Evolutionary conservation across 2,113 vertebrate genomes (phyloP).

Genomic region (Sisor rabdophorus): DNA sequence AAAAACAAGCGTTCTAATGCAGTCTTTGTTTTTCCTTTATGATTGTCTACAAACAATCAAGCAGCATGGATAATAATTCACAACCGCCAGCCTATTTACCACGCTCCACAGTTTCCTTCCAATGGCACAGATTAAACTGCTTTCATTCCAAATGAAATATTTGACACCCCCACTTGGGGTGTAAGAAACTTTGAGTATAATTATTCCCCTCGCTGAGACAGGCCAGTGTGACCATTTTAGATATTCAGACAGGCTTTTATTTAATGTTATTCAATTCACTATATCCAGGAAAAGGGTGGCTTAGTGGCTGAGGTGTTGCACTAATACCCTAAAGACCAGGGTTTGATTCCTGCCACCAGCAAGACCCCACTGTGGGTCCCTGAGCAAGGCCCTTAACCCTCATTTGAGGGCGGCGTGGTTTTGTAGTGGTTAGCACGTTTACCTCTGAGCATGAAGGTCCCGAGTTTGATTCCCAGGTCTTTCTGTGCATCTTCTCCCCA

Average conservation of each 20-base stretch:
- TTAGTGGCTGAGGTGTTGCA: no score
- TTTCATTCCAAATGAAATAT: slow-evolving; percentile 26
- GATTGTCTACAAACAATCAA: slow-evolving; percentile 18
- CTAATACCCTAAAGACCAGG: no score
- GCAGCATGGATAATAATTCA: slow-evolving; percentile 25
- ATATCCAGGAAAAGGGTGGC: no score
- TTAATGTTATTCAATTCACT: not conserved
- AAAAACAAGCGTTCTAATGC: slow-evolving; percentile 12
- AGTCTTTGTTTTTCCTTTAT: slow-evolving; percentile 15
- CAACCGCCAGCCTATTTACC: not conserved
- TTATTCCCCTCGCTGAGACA: not conserved
- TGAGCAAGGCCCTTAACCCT: no score
- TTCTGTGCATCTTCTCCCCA: no score
- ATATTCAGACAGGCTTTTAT: not conserved
- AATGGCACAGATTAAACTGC: slow-evolving; percentile 7
- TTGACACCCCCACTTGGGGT: not conserved
- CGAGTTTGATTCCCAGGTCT: no score
- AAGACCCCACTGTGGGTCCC: no score
- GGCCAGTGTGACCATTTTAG: not conserved
- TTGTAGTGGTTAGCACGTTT: no score
- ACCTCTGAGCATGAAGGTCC: no score
- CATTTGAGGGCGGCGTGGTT: no score
- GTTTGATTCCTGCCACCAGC: no score
- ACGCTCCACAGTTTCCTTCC: not conserved
- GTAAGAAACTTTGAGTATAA: not conserved